Evolutionary conservation across 2,888 invertebrate species (phyloP).

Genomic region (Eilema depressum): DNA sequence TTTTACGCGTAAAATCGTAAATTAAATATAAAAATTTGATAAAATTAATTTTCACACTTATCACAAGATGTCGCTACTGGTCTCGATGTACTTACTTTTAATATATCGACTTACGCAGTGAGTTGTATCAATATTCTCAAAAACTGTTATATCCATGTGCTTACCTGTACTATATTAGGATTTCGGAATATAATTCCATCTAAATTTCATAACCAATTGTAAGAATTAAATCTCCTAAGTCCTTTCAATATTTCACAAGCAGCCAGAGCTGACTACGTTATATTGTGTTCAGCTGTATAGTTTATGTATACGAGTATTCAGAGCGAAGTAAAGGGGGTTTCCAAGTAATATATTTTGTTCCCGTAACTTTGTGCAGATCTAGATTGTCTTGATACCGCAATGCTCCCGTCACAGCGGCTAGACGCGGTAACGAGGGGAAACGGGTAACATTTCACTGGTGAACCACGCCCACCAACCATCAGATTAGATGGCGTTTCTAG

Average conservation of each 20-base stretch:
- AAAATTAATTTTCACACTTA: conserved; percentile 13
- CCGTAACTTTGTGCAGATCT: conserved; percentile 49
- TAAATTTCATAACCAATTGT: no score
- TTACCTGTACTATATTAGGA: no score
- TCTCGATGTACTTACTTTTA: conserved; percentile 15
- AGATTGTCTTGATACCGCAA: conserved; percentile 62
- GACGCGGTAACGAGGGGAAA: conserved; percentile 74
- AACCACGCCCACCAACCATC: conserved; percentile 42
- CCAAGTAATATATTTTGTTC: conserved; percentile 30
- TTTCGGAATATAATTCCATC: no score
- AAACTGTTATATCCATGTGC: no score
- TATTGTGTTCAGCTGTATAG: neutral
- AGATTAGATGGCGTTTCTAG: conserved; percentile 41
- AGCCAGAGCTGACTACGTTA: neutral
- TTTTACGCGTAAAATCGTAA: neutral
- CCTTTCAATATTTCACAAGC: neutral
- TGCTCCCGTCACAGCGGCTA: conserved; percentile 80
- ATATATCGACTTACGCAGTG: neutral
- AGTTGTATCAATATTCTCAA: no score
- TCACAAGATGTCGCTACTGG: conserved; percentile 45
- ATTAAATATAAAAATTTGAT: neutral
- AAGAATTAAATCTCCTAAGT: neutral
- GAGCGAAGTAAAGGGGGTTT: neutral
- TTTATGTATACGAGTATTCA: neutral
- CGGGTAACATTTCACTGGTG: conserved; percentile 64